Conservation (phyloP, 2,113 vertebrate species). For the Cheilinus undulatus region DNA sequence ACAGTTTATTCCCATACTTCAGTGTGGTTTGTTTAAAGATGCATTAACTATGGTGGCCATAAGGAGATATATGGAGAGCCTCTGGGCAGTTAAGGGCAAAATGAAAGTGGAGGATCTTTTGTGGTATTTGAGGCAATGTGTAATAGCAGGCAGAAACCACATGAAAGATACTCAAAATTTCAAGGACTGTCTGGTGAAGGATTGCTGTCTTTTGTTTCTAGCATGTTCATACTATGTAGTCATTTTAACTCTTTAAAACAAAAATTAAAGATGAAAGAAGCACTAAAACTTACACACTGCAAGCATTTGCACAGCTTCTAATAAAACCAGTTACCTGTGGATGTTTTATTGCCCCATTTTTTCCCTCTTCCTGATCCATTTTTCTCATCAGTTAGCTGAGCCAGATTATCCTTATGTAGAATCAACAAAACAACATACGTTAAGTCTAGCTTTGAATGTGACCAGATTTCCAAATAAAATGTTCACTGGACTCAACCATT, state of each 20-base stretch:
- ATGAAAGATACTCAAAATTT: constrained; percentile 23
- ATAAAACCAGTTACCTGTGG: constrained; percentile 23
- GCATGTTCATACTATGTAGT: constrained; percentile 19
- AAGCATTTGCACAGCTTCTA: constrained; percentile 21
- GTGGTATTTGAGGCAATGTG: constrained; percentile 15
- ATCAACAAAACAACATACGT: constrained; percentile 9
- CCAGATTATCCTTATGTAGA: background rate
- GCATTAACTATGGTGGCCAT: constrained; percentile 13
- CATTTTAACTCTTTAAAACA: constrained; percentile 31
- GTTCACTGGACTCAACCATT: too few species aligned
- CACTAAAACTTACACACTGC: background rate
- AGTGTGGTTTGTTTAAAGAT: constrained; percentile 40
- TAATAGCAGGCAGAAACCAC: constrained; percentile 27
- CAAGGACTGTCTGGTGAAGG: constrained; percentile 22
- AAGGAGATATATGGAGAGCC: constrained; percentile 12
- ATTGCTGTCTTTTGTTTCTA: constrained; percentile 15
- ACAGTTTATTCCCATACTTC: constrained; percentile 15
- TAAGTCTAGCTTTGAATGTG: background rate
- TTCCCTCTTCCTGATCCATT: constrained; percentile 3
- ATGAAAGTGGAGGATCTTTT: constrained; percentile 11
- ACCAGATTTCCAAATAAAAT: background rate
- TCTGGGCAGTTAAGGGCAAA: constrained; percentile 5
- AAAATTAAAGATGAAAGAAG: constrained; percentile 22
- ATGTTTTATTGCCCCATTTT: background rate
- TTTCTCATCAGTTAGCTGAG: background rate